Evolutionary conservation across 2,113 vertebrate genomes (phyloP).

Genomic region (Colinus virginianus): DNA sequence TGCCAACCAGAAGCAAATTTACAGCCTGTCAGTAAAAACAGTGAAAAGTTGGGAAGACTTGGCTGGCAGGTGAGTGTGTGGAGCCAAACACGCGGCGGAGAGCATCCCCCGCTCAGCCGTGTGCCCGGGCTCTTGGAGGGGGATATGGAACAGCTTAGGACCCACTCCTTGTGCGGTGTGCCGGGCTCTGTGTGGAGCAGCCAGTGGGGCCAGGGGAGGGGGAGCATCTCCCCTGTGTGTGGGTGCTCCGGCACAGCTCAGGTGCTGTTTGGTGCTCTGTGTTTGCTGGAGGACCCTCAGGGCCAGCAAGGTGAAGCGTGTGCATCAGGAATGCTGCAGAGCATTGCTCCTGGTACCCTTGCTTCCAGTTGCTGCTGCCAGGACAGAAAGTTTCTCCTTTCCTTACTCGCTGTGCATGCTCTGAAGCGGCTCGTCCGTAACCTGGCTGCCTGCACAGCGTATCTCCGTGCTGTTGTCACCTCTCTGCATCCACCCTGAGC

Average conservation of each 20-base stretch:
- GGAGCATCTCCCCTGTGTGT: fast-evolving
- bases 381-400: neutral
- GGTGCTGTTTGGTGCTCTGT: fast-evolving
- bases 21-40: neutral
- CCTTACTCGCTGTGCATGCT: neutral
- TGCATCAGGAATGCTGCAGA: too few species aligned
- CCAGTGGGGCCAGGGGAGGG: neutral
- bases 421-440: neutral
- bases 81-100: fast-evolving
- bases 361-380: neutral
- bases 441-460: neutral
- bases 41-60: neutral
- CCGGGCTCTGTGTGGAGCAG: fast-evolving
- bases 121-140: fast-evolving
- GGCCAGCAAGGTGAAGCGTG: neutral
- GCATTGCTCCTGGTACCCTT: neutral
- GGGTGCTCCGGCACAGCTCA: fast-evolving
- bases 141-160: too few species aligned
- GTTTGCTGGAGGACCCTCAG: neutral
- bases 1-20: constrained; percentile 9
- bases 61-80: neutral
- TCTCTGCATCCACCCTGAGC: neutral
- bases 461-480: neutral
- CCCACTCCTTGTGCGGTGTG: neutral
- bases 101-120: neutral